A percentile compares a stretch with the other conserved stretches of the same genome.
phyloP scores from a whole-genome alignment of 2,888 invertebrate species.

The Hirtodrosophila histrioides region DNA sequence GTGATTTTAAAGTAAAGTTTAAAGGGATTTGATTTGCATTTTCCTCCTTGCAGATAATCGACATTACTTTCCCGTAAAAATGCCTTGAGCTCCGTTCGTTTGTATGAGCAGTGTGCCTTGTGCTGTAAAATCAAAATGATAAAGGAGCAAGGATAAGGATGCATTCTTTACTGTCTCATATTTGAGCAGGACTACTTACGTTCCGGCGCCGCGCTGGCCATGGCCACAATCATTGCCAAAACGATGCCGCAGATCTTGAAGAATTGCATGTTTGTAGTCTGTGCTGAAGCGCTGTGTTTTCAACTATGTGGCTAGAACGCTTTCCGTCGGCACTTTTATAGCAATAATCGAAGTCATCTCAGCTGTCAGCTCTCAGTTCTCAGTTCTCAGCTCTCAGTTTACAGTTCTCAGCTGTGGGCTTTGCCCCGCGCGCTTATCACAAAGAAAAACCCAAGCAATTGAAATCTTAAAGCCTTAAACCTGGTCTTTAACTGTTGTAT shows the following conservation, averaged over 20 bases:
- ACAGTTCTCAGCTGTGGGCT: conserved; percentile 16
- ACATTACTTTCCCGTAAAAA: conserved; percentile 27
- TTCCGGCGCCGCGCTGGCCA: conserved; percentile 51
- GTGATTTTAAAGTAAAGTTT: neutral
- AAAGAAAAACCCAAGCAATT: conserved; percentile 32
- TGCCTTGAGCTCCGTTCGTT: conserved; percentile 42
- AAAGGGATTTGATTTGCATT: neutral
- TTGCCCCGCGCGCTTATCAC: conserved; percentile 28
- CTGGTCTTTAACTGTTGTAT: too few relatives aligned
- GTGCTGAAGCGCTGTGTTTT: conserved; percentile 4
- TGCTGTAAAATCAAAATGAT: conserved; percentile 19
- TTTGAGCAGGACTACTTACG: conserved; percentile 34
- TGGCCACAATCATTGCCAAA: conserved; percentile 51
- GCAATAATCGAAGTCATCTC: neutral
- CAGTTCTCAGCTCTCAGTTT: neutral
- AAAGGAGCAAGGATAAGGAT: neutral
- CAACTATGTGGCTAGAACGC: neutral
- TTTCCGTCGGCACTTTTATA: conserved; percentile 37
- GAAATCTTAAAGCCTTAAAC: conserved; percentile 19
- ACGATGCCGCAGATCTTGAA: conserved; percentile 49
- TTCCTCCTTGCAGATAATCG: too few relatives aligned
- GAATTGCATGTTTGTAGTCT: conserved; percentile 44
- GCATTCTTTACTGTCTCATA: too few relatives aligned
- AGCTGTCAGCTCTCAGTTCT: conserved; percentile 1
- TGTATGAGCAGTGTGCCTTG: conserved; percentile 44